phyloP scores from a whole-genome alignment of 2,113 vertebrate species.

The Morone chrysops region DNA sequence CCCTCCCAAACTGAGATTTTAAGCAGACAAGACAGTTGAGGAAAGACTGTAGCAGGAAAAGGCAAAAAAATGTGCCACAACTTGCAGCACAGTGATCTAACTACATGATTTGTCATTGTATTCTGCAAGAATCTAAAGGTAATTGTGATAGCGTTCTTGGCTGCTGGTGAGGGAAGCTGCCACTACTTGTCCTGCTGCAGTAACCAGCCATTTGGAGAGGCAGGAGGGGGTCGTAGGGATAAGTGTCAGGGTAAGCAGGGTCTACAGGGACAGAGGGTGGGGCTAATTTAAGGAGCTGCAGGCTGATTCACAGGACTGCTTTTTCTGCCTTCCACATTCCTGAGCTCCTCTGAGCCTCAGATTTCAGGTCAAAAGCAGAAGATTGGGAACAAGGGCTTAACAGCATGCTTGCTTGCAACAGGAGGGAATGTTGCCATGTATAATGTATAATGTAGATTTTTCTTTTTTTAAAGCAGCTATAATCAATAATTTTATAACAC shows the following conservation, averaged over 20 bases:
- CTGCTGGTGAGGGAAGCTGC: conserved; percentile 13
- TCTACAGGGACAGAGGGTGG: conserved; percentile 15
- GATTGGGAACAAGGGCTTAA: conserved; percentile 5
- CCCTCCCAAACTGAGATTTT: neutral
- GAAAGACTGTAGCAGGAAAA: neutral
- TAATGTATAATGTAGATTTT: neutral
- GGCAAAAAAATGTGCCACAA: neutral
- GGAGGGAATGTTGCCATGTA: neutral
- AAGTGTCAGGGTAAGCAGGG: neutral
- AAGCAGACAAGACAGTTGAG: neutral
- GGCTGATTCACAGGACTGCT: conserved; percentile 49
- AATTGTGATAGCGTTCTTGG: neutral
- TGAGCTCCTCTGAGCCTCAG: conserved; percentile 48
- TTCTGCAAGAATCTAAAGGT: neutral
- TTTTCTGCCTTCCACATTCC: conserved; percentile 65
- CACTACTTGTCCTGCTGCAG: conserved; percentile 12
- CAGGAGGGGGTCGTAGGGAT: conserved; percentile 7
- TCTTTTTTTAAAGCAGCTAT: neutral
- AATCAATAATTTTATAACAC: neutral
- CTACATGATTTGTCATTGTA: neutral
- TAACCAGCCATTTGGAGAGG: conserved; percentile 10
- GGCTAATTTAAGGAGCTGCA: conserved; percentile 37
- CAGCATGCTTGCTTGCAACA: neutral
- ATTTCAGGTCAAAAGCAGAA: conserved; percentile 23
- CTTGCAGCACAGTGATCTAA: neutral